Evolutionary conservation across 2,113 vertebrate species (phyloP).

Genomic region (Brachionichthys hirsutus): DNA sequence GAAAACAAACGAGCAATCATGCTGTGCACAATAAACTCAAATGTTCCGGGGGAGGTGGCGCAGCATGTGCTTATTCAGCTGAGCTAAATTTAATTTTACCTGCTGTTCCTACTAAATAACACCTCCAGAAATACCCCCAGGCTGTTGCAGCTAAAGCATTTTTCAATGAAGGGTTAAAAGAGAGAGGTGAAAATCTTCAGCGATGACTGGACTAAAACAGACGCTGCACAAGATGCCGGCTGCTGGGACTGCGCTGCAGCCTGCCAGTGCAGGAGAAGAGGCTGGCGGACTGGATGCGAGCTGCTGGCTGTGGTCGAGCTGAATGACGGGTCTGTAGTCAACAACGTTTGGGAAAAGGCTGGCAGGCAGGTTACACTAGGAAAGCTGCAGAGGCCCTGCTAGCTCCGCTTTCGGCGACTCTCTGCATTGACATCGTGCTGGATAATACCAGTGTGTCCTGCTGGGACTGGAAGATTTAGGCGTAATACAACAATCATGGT

Average conservation of each 20-base stretch:
- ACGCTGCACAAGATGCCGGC: slow-evolving; percentile 43
- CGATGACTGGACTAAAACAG: slow-evolving; percentile 46
- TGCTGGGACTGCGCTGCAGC: slow-evolving; percentile 60
- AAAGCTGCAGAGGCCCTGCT: slow-evolving; percentile 34
- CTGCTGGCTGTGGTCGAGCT: slow-evolving; percentile 40
- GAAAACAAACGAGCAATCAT: slow-evolving; percentile 6
- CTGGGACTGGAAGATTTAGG: slow-evolving; percentile 34
- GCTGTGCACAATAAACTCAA: not conserved
- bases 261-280: slow-evolving; percentile 35
- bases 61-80: slow-evolving; percentile 28
- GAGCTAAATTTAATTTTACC: slow-evolving; percentile 42
- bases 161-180: slow-evolving; percentile 24
- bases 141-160: slow-evolving; percentile 21
- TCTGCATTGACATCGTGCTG: slow-evolving; percentile 48
- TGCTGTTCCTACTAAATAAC: slow-evolving; percentile 25
- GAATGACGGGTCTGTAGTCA: slow-evolving; percentile 49
- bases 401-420: slow-evolving; percentile 31
- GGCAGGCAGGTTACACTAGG: slow-evolving; percentile 54
- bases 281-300: slow-evolving; percentile 45
- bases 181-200: slow-evolving; percentile 34
- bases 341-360: slow-evolving; percentile 68
- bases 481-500: slow-evolving; percentile 28
- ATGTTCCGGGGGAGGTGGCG: slow-evolving; percentile 17
- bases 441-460: slow-evolving; percentile 29
- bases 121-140: slow-evolving; percentile 12